Evolutionary conservation across 2,797 vertebrate species (phyloP), one percentile per base, ranked within the genome.

Genomic region (Serranus cabrilla): DNA sequence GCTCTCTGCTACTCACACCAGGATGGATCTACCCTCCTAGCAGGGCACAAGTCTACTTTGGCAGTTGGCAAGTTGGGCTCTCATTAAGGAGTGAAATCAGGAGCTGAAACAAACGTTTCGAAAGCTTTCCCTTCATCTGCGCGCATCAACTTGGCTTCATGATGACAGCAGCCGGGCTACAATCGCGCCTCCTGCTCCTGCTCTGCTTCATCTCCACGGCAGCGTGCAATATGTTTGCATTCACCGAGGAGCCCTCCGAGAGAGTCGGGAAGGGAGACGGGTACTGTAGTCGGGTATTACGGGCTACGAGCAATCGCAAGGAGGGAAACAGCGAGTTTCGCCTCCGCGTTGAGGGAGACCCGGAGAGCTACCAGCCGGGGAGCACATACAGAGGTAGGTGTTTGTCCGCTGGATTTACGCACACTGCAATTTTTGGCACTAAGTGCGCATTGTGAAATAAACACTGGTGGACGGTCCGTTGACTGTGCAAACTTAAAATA

Each of bases 311-410:
- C 88, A 90, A 80, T 40, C 90, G 96, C 80, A 97, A 95, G 81
- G 98, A 99, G 87, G 94, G 95, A 68, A 97, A 96, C 90, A 97
- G 87, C 75, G 98, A 99, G 92, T 99, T 99, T 90, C 96, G 96
- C 74, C 97, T 99, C 69, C 95, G 97, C 81, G 96, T 99, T 51
- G 98, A 99, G 87, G 98, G 98, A 60, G 97, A 99, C 71, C 98
- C 97, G 0, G 97, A 99, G 80, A 95, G 93, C 93, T 99, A 99
- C 76, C 98, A 98, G 85, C 97, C 98, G 2, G 97, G 96, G 12
- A 97, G 94, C 96, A 99, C 96, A 85, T 99, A 99, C 93, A 96
- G 96, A 92, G 98, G 98, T 99, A 90, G 92, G 96, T 87, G 76
- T 76, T 74, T 4, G 61, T 51, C 58, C 47, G 47, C 8, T 3